Base-by-base conservation (phyloP, 2,888 invertebrate species). In the Dolichomitus sp. region DNA sequence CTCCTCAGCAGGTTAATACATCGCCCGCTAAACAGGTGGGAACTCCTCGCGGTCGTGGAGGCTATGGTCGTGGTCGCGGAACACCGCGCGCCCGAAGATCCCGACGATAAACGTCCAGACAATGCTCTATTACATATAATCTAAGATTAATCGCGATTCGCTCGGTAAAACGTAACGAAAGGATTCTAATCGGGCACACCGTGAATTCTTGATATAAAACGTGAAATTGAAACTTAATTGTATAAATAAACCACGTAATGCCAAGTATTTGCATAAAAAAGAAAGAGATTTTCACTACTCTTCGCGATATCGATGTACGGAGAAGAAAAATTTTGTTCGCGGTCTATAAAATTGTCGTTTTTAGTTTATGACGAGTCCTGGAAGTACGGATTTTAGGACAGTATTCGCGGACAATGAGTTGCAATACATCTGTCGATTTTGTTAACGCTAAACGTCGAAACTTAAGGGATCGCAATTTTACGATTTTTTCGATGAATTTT, bases 1-100 rank as follows among this genome's bases (percentile, higher is more conserved):
- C 17, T 2, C 9, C 33, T 7, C 37, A 11, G 33, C 30, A 30
- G 33, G 19, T 11, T 1, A 61, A 61, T 19, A 37, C 69, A 50
- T 12, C 30, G 33, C 19, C 68, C 30, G 42, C 52, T 3, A 45
- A 23, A 27, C 17, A 68, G 11, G 14, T 59, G 30, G 70, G 30
- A 14, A 59, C 59, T 12, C 70, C 72, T 2, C 90, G 91, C 23
- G 91, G 90, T 37, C 87, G 90, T 33, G 87, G 88, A n/a, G 90
- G 84, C 0, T 90, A 92, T 45, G 91, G 90, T 17, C 88, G 91
- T 23, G 90, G 92, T 72, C 83, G 87, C 66, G 86, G 86, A n/a
- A 86, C 88, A 9, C 86, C 85, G 57, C 90, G 93, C 52, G 92
- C 92, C 2, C 88, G 93, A 75, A 89, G 93, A 87, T 93, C 92